Base-by-base conservation (phyloP, 2,797 vertebrate species). In the Miichthys miiuy region DNA sequence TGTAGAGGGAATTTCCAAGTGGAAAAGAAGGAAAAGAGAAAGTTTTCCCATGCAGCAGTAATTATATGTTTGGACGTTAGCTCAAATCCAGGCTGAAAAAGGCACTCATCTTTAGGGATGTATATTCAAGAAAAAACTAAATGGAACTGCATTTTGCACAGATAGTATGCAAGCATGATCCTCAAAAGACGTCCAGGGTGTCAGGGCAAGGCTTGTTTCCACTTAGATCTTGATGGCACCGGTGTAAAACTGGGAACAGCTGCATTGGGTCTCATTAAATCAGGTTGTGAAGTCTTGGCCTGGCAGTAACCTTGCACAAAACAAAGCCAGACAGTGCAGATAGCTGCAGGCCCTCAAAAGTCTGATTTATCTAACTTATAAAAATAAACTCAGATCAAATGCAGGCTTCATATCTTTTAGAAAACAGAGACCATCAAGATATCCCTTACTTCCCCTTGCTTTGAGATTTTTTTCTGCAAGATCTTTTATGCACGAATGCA, bases 261-360 rank as follows among this genome's bases (percentile, higher is more conserved):
- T 90, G 87, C 82, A 86, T 56, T 71, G 62, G 70, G 65, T 80
- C 74, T 86, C 87, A 85, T 92, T 92, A 92, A 92, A 92, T 91
- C 88, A 88, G 72, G 58, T 84, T 84, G 79, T 84, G 71, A 89
- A 89, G 82, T 76, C 67, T 76, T 91, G 88, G 57, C 84, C 86
- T 57, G 54, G 57, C 69, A 27, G 62, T 87, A 87, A 89, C 86
- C 84, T 88, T 71, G n/a, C 47, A 68, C 64, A 87, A 80, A 93
- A 87, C 67, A 84, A 85, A 88, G 62, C 75, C 87, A 88, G 83
- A 83, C 78, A 75, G 21, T 57, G 60, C 48, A 74, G 70, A 86
- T 68, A 77, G 60, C 71, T 42, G 47, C 73, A 68, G 62, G 69
- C 71, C 52, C 61, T 71, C 73, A 65, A 60, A 84, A 74, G 47